A percentile compares a stretch with the other conserved stretches of the same genome.
These are phyloP conservation scores for Malachius bipustulatus DNA, from an alignment of 2,888 invertebrate genomes.

Conservation along the genomic window DNA sequence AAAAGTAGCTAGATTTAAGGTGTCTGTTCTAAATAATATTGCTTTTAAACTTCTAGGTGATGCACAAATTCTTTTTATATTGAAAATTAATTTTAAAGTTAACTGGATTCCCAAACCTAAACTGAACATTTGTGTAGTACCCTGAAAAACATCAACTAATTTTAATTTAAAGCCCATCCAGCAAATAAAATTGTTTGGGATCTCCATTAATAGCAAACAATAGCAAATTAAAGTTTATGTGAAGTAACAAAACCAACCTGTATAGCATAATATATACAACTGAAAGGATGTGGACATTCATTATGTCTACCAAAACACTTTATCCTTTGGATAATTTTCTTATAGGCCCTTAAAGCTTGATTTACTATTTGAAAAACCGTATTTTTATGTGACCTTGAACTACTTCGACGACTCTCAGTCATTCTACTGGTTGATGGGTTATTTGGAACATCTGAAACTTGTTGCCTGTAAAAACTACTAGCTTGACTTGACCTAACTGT, in stretches of 20 bases:
- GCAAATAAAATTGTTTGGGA: background rate
- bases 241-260: conserved; percentile 32
- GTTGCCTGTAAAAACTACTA: conserved; percentile 27
- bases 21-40: conserved; percentile 43
- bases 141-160: conserved; percentile 33
- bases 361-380: conserved; percentile 32
- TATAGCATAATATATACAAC: conserved; percentile 48
- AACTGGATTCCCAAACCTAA: conserved; percentile 52
- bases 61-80: conserved; percentile 41
- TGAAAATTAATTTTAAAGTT: conserved; percentile 45
- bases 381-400: conserved; percentile 21
- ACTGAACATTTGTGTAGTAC: conserved; percentile 46
- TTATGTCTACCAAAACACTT: conserved; percentile 40
- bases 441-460: conserved; percentile 25
- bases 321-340: conserved; percentile 37
- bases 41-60: conserved; percentile 41
- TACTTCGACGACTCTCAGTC: conserved; percentile 25
- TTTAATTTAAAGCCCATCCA: conserved; percentile 6
- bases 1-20: conserved; percentile 51
- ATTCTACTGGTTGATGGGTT: conserved; percentile 19
- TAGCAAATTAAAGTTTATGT: background rate
- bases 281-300: conserved; percentile 49
- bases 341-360: conserved; percentile 37
- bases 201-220: background rate
- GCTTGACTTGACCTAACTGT: conserved; percentile 26